Evolutionary conservation across 2,888 invertebrate species (phyloP).

Genomic region (Scelioninae gen. 1): DNA sequence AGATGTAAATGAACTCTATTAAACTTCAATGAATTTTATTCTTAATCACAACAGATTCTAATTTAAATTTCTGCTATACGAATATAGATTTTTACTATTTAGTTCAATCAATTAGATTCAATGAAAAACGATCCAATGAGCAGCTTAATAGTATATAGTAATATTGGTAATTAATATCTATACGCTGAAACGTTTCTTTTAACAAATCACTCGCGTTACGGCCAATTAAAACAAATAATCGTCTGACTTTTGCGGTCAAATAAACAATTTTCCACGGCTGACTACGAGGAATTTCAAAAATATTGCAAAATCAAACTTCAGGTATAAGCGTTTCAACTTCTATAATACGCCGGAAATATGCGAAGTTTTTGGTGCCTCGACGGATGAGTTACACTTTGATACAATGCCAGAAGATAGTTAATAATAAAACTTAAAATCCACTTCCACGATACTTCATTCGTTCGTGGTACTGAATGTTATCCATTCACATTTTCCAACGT

Average conservation of each 20-base stretch:
- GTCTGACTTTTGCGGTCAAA: neutral
- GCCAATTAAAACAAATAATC: constrained; percentile 17
- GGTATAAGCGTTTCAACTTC: constrained; percentile 27
- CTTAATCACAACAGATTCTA: constrained; percentile 29
- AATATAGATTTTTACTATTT: constrained; percentile 26
- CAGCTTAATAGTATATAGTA: constrained; percentile 9
- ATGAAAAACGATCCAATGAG: constrained; percentile 11
- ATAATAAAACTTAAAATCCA: no score
- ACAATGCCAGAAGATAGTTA: constrained; percentile 54
- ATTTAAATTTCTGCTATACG: constrained; percentile 9
- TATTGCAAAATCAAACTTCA: constrained; percentile 29
- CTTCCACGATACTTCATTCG: no score
- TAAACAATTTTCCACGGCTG: constrained; percentile 15
- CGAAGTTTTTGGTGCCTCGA: constrained; percentile 4
- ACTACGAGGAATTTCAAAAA: constrained; percentile 9
- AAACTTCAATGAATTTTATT: constrained; percentile 33
- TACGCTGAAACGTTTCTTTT: constrained; percentile 5
- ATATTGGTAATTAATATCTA: neutral
- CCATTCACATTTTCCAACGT: no score
- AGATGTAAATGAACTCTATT: constrained; percentile 7
- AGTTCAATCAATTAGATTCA: constrained; percentile 1
- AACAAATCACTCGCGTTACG: constrained; percentile 11
- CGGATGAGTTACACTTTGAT: constrained; percentile 58
- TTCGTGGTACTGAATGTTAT: no score
- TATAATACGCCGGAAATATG: constrained; percentile 38